A percentile compares a stretch with the other conserved stretches of the same genome.
phyloP scores from a whole-genome alignment of 1,140 invertebrate genomes.

The Pygmarrhopalites habei region DNA sequence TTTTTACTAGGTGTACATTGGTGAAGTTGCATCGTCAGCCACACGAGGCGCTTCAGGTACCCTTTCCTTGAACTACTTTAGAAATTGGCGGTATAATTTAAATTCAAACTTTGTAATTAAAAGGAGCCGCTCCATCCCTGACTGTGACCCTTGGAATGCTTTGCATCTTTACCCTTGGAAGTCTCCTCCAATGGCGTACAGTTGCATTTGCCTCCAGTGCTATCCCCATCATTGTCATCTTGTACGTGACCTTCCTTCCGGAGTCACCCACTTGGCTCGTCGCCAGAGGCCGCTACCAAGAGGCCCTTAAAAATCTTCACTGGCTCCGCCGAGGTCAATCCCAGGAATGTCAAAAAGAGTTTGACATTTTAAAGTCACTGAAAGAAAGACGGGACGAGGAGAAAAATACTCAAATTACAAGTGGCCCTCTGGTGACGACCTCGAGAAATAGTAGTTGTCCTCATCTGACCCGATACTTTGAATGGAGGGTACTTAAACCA shows the following conservation, averaged over 20 bases:
- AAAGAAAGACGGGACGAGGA: constrained; percentile 41
- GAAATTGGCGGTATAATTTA: no score
- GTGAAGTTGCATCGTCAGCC: constrained; percentile 47
- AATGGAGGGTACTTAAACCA: constrained; percentile 53
- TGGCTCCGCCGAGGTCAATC: constrained; percentile 44
- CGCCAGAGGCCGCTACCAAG: constrained; percentile 45
- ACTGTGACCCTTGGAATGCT: constrained; percentile 46
- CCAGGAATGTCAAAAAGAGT: constrained; percentile 48
- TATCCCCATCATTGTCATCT: constrained; percentile 52
- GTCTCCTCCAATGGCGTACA: constrained; percentile 22
- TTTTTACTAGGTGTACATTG: constrained; percentile 49
- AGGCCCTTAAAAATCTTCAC: constrained; percentile 44
- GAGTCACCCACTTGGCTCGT: constrained; percentile 66
- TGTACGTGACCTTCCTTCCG: constrained; percentile 52
- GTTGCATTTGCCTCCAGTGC: constrained; percentile 56
- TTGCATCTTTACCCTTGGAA: constrained; percentile 40
- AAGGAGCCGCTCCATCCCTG: constrained; percentile 47
- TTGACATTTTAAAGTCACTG: constrained; percentile 49
- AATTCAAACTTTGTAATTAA: no score
- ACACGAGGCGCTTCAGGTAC: constrained; percentile 47
- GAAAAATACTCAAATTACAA: no score
- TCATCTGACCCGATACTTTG: constrained; percentile 44
- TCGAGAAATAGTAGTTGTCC: constrained; percentile 40
- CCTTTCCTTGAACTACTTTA: no score
- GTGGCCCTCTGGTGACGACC: no score